These are phyloP conservation scores for Drosophila niveifrons DNA, from an alignment of 2,888 invertebrate species.

Conservation along the genomic window DNA sequence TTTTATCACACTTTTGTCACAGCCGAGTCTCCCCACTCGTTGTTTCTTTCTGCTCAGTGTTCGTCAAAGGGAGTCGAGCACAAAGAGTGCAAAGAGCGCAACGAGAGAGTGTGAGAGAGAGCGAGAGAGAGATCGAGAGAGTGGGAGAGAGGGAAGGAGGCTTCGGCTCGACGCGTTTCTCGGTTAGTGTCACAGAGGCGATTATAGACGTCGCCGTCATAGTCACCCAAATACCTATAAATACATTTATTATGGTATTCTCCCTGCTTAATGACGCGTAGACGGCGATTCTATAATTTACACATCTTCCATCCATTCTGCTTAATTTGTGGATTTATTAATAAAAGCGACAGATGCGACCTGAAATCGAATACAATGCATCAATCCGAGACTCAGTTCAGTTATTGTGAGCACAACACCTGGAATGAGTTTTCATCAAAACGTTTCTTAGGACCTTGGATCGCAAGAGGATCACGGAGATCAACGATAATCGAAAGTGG, in stretches of 20 bases:
- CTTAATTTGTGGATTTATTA: slow-evolving; percentile 71
- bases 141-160: slow-evolving; percentile 3
- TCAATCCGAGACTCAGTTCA: slow-evolving; percentile 10
- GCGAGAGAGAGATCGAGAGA: not conserved
- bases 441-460: slow-evolving; percentile 9
- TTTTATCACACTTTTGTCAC: slow-evolving; percentile 77
- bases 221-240: slow-evolving; percentile 79
- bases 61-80: not conserved
- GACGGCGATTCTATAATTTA: slow-evolving; percentile 74
- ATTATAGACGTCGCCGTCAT: slow-evolving; percentile 76
- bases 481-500: not conserved
- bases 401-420: not conserved
- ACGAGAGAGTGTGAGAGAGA: not conserved
- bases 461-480: too few species aligned
- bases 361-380: slow-evolving; percentile 59
- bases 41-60: slow-evolving; percentile 1
- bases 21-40: slow-evolving; percentile 34
- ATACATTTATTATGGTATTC: slow-evolving; percentile 81
- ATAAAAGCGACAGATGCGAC: slow-evolving; percentile 53
- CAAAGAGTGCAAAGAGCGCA: too few species aligned
- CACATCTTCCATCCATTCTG: slow-evolving; percentile 62
- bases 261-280: slow-evolving; percentile 80
- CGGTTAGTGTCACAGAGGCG: slow-evolving; percentile 79
- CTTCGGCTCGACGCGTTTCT: slow-evolving; percentile 52
- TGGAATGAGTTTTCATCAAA: too few species aligned